Conservation (phyloP, 2,888 invertebrate species). For the Andrena chrysosceles region DNA sequence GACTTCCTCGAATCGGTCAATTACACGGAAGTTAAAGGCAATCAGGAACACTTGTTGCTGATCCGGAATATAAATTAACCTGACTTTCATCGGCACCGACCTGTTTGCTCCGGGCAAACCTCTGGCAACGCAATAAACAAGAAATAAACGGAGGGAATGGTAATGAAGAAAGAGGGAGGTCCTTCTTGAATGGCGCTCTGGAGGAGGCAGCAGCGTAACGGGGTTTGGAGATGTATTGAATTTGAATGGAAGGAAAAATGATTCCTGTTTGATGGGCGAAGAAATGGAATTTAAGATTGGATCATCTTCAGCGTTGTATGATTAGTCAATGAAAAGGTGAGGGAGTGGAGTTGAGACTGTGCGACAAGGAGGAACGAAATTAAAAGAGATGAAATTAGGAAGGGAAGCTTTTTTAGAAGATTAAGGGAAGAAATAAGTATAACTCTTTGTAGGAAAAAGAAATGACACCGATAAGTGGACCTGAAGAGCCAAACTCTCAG, state of each 20-base stretch:
- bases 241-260: too few species aligned
- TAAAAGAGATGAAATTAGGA: not conserved
- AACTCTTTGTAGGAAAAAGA: too few species aligned
- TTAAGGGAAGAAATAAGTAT: too few species aligned
- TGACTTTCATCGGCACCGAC: not conserved
- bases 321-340: not conserved
- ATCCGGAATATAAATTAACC: slow-evolving; percentile 17
- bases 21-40: slow-evolving; percentile 38
- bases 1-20: slow-evolving; percentile 15
- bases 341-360: not conserved
- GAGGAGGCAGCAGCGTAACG: too few species aligned
- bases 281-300: too few species aligned
- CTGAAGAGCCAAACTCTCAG: too few species aligned
- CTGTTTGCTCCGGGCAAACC: not conserved
- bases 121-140: not conserved
- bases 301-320: too few species aligned
- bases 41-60: slow-evolving; percentile 47
- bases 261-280: too few species aligned
- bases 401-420: not conserved
- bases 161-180: not conserved
- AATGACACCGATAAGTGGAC: too few species aligned
- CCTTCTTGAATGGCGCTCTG: too few species aligned
- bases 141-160: not conserved
- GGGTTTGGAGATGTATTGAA: too few species aligned
- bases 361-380: not conserved